Base-by-base conservation (phyloP, 2,113 vertebrate genomes). In the Onychorhynchus coronatus region DNA sequence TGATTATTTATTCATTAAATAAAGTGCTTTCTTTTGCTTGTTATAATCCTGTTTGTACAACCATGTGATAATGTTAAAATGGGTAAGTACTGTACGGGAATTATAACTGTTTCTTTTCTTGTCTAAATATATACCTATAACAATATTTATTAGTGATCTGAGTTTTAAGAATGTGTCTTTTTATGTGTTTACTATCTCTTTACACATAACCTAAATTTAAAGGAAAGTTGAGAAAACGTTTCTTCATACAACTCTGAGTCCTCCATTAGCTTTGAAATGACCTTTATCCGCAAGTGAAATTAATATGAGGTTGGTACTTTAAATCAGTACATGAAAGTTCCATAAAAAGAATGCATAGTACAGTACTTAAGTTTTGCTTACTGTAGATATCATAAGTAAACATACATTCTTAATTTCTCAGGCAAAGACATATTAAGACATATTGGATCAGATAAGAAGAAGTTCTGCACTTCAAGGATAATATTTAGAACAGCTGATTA, bases 41-140 rank as follows among this genome's bases (percentile, higher is more conserved):
- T 97, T 93, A 94, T 96, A 95, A 87, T 91, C 89, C 94, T 96
- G 93, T 97, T 93, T 97, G 95, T 97, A 96, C 91, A 96, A 94
- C 91, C 91, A 90, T 97, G 93, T 94, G 89, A 91, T 88, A 95
- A 94, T 95, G 89, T 96, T 93, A 91, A 95, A 95, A 94, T 93
- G 93, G 96, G 93, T 96, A 97, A 97, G 95, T 97, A 96, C 89
- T 95, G 94, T 97, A 96, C 8, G 81, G 96, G 87, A 95, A 88
- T 93, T 95, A 95, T 95, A 94, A 94, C 94, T 93, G 94, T 88
- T 95, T 83, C 18, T 88, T 96, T 95, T 91, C 72, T 91, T 93
- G 88, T 91, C 89, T 82, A 97, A 96, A 96, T 97, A 97, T 96
- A 97, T 83, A 82, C 50, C 7, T 96, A 85, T 71, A 88, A 96